Base-by-base conservation (phyloP, 2,797 vertebrate genomes). In the Tympanoctomys barrerae region DNA sequence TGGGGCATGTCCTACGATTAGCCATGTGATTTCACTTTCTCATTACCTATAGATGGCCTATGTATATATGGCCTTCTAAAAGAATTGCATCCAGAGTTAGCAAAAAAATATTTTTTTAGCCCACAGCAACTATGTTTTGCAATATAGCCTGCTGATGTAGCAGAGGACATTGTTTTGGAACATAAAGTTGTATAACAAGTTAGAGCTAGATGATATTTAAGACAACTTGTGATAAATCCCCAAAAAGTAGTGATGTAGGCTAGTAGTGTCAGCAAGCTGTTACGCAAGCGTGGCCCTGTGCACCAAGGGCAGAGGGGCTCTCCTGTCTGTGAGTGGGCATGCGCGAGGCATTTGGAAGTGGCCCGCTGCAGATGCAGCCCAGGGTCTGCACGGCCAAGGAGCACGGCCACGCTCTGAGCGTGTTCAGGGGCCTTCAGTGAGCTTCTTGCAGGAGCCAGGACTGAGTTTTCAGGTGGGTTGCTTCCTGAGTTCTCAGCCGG, bases 201-300 rank as follows among this genome's bases (percentile, higher is more conserved):
- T 92, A 95, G 87, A 95, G 77, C 89, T 96, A 89, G 96, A 89
- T 95, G 92, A 97, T 93, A 95, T 96, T 95, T 92, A 87, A 96
- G 80, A 92, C 0, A 19, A 87, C 82, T 88, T 92, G 77, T 73
- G 78, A 94, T 96, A 96, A 97, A 91, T 91, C 46, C 80, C 71
- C 87, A 82, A 91, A 94, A 95, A 95, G 95, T 91, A 78, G 54
- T 85, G 70, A 83, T 97, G 94, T 85, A 91, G 93, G 94, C 85
- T 66, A 91, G 62, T 94, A 92, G 88, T 87, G 94, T 92, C 94
- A 96, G 86, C 92, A 95, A 92, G 57, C 86, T 81, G 28, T 90
- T 96, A 83, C 73, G 46, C 91, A 79, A 73, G 54, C 73, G 71
- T 85, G 92, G 84, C 73, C 88, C 86, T 68, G 61, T 39, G 42